A percentile compares a stretch with the other conserved stretches of the same genome.
These are phyloP conservation scores for Apogon talboti DNA, from an alignment of 2,797 vertebrate genomes.

Conservation along the genomic window DNA sequence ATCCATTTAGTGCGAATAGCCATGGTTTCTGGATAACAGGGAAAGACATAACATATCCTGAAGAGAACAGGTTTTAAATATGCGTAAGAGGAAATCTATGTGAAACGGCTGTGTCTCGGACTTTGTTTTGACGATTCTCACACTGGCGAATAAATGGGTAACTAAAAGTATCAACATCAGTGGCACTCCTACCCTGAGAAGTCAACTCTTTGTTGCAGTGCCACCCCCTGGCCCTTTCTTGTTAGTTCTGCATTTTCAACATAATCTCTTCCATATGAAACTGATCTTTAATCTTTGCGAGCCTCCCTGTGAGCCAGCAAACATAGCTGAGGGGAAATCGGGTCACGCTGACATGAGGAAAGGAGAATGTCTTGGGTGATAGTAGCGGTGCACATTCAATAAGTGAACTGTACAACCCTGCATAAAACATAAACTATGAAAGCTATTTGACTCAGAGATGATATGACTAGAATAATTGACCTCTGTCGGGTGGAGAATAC, in stretches of 20 bases:
- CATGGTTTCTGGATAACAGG: slow-evolving; percentile 54
- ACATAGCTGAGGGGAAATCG: slow-evolving; percentile 57
- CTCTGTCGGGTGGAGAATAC: slow-evolving; percentile 33
- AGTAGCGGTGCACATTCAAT: slow-evolving; percentile 28
- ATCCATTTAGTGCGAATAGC: slow-evolving; percentile 63
- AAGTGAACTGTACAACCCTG: slow-evolving; percentile 41
- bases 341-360: slow-evolving; percentile 47
- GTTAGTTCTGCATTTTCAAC: slow-evolving; percentile 43
- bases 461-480: slow-evolving; percentile 33
- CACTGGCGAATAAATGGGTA: slow-evolving; percentile 52
- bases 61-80: neutral
- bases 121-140: slow-evolving; percentile 59
- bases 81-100: slow-evolving; percentile 46
- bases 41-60: slow-evolving; percentile 28
- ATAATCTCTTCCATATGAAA: slow-evolving; percentile 72
- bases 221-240: slow-evolving; percentile 72
- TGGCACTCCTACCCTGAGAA: slow-evolving; percentile 26
- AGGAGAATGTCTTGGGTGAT: slow-evolving; percentile 32
- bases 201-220: slow-evolving; percentile 66
- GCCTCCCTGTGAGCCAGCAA: slow-evolving; percentile 41
- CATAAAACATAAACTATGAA: slow-evolving; percentile 26
- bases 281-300: slow-evolving; percentile 49
- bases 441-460: slow-evolving; percentile 20
- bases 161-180: slow-evolving; percentile 39
- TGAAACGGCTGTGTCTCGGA: slow-evolving; percentile 33